phyloP scores from a whole-genome alignment of 2,797 vertebrate species.

The Melanotaenia boesemani region DNA sequence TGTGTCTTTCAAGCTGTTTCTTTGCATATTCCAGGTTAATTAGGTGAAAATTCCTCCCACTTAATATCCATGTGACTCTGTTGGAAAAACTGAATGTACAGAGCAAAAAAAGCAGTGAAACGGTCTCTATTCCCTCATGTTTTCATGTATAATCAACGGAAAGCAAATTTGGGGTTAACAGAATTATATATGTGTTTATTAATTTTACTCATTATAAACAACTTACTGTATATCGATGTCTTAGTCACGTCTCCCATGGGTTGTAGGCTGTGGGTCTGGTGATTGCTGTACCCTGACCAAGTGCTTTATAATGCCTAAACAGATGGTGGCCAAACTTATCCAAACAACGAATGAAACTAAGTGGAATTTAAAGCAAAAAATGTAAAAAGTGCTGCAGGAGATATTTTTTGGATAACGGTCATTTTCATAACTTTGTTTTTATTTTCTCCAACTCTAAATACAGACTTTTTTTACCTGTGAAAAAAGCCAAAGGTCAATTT shows the following conservation, averaged over 20 bases:
- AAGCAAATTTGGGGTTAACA: not conserved
- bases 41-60: conserved; percentile 10
- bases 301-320: not conserved
- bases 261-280: not conserved
- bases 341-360: not conserved
- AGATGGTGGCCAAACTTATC: not conserved
- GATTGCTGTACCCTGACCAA: not conserved
- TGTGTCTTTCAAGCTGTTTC: conserved; percentile 33
- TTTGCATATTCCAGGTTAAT: conserved; percentile 43
- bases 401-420: too few relatives aligned
- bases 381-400: too few relatives aligned
- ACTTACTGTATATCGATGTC: too few relatives aligned
- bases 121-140: conserved; percentile 4
- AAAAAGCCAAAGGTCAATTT: too few relatives aligned
- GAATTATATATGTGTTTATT: not conserved
- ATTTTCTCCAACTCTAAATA: not conserved
- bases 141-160: conserved; percentile 2
- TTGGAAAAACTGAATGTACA: not conserved
- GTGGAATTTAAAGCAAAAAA: not conserved
- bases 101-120: conserved; percentile 15
- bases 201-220: not conserved
- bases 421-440: too few relatives aligned
- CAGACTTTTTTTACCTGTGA: too few relatives aligned
- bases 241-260: not conserved
- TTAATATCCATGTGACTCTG: conserved; percentile 7